Percentiles rank a stretch among this genome's conserved stretches.
These are phyloP conservation scores for Sorex maritimensis DNA, from an alignment of 2,797 vertebrate species.

Conservation along the genomic window DNA sequence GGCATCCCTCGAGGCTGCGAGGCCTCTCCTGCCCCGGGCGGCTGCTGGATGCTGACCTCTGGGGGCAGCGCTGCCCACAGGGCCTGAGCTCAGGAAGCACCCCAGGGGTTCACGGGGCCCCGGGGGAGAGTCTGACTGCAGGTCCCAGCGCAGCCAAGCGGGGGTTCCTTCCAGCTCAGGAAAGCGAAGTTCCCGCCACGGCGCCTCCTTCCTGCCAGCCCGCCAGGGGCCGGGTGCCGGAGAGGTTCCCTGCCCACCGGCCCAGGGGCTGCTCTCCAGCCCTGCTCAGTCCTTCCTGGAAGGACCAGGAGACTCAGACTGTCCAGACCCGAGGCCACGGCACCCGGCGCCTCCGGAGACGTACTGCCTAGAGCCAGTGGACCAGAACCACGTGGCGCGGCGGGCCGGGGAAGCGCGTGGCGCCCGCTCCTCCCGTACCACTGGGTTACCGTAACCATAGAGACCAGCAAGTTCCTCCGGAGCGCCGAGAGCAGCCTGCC, in stretches of 20 bases:
- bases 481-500: slow-evolving; percentile 80
- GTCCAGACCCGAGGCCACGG: no score
- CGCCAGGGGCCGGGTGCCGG: no score
- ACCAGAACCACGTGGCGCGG: slow-evolving; percentile 74
- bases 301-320: no score
- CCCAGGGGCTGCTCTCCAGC: no score
- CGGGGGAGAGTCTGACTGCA: neutral
- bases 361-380: slow-evolving; percentile 46
- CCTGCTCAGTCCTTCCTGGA: no score
- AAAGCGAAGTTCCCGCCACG: slow-evolving; percentile 8
- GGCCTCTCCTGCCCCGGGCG: no score
- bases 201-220: no score
- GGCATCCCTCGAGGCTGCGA: no score
- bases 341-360: neutral
- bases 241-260: no score
- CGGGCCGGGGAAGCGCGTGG: slow-evolving; percentile 72
- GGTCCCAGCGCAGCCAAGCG: neutral
- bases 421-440: slow-evolving; percentile 80
- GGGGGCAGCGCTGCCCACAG: no score
- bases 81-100: neutral
- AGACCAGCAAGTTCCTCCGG: slow-evolving; percentile 83
- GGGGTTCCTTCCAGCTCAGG: slow-evolving; percentile 43
- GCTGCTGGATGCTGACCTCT: no score
- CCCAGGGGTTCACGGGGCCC: neutral
- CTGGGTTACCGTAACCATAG: slow-evolving; percentile 87